phyloP scores from a whole-genome alignment of 2,797 vertebrate genomes.

The Amniataba percoides region DNA sequence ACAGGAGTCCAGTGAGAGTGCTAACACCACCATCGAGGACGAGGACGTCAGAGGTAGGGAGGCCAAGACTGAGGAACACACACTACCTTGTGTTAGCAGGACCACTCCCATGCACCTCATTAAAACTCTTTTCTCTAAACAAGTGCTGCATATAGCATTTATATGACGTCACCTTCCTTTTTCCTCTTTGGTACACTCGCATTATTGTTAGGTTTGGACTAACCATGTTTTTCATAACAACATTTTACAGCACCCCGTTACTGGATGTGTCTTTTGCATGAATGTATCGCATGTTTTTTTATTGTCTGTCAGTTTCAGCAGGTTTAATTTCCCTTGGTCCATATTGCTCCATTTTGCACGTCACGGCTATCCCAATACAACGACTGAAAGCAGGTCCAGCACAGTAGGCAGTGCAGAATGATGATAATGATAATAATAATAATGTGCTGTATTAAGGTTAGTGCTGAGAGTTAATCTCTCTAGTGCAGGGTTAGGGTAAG shows the following conservation, averaged over 20 bases:
- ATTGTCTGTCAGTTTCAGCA: neutral
- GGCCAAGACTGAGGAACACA: neutral
- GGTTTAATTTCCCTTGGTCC: neutral
- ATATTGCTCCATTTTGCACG: slow-evolving; percentile 11
- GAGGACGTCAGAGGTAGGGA: slow-evolving; percentile 98
- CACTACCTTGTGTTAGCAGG: slow-evolving; percentile 2
- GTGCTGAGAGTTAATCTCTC: neutral
- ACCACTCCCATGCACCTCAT: neutral
- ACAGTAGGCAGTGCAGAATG: neutral
- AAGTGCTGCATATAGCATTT: neutral
- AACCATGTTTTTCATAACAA: neutral
- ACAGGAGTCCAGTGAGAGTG: slow-evolving; percentile 97
- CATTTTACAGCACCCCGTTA: too few species aligned
- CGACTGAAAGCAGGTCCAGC: neutral
- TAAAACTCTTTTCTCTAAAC: neutral
- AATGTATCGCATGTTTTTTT: slow-evolving; percentile 20
- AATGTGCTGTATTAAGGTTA: neutral
- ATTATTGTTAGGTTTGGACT: neutral
- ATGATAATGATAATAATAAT: neutral
- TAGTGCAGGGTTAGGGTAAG: too few species aligned
- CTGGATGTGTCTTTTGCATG: slow-evolving; percentile 10
- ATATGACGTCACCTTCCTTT: neutral
- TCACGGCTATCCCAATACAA: neutral
- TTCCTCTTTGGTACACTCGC: neutral
- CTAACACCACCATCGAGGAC: slow-evolving; percentile 97